Base-by-base conservation (phyloP, 1,140 invertebrate genomes). In the Drosophila seguyi region DNA sequence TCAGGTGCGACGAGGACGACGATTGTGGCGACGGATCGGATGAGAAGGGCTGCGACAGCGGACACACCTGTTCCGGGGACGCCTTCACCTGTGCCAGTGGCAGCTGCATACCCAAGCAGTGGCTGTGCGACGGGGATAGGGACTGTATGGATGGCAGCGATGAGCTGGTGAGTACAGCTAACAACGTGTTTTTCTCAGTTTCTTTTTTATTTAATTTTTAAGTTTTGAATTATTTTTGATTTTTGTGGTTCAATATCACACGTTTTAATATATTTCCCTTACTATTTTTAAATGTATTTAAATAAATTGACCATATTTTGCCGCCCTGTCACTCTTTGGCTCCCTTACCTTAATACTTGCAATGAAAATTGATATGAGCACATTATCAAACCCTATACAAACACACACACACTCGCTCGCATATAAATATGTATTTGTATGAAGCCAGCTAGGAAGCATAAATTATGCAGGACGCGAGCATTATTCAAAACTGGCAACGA, bases 1-100 rank as follows among this genome's bases (percentile, higher is more conserved):
- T 97, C 97, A 94, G 96, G 7, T 99, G 98, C 91, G 98, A 99
- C 92, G 94, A 95, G 13, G 96, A 98, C 80, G 94, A 97, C 74
- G 98, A 98, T 90, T 98, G 98, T 79, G 96, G 95, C 3, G 97
- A 98, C 84, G 94, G 94, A 16, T 96, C 95, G 47, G 97, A 98
- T 88, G 97, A 98, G 87, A 93, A 94, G 13, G 93, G 96, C 88
- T 98, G 97, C 93, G 94, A 97, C 93, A 94, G 4, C 0, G 93
- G 94, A 25, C 92, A 93, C 0, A 95, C 94, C 2, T 97, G 97
- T 90, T 83, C 94, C 41, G 92, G 93, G 20, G 94, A 93, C 2
- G 94, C 96, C 79, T 97, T 97, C 82, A 94, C 94, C 16, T 97
- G 96, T 82, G 83, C 92, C 8, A 94, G 94, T 69, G 94, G 94